These are phyloP conservation scores for Ylistrum balloti DNA, from an alignment of 1,140 invertebrate species.

Conservation along the genomic window DNA sequence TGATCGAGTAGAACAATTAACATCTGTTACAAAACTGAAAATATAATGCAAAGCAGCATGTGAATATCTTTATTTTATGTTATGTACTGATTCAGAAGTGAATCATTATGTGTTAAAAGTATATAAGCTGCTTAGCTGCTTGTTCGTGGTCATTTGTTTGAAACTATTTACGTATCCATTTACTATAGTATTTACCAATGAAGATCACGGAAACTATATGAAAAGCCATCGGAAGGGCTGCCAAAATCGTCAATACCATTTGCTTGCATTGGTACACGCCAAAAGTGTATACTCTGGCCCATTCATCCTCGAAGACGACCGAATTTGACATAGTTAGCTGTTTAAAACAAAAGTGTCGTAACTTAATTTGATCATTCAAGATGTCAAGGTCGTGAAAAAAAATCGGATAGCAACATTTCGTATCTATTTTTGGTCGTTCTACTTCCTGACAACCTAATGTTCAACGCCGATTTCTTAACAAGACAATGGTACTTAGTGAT, in stretches of 20 bases:
- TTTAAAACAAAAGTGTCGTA: no score
- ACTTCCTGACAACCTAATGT: no score
- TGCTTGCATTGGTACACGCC: background rate
- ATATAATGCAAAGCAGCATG: background rate
- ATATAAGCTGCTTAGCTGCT: background rate
- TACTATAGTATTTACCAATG: background rate
- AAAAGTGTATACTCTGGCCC: background rate
- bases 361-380: no score
- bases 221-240: constrained; percentile 28
- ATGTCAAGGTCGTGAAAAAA: no score
- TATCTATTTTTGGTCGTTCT: no score
- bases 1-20: background rate
- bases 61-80: background rate
- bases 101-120: background rate
- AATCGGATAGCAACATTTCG: no score
- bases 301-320: background rate
- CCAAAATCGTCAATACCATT: background rate
- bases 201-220: constrained; percentile 41
- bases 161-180: no score
- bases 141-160: background rate
- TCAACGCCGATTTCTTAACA: no score
- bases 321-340: no score
- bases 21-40: background rate
- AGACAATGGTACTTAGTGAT: no score
- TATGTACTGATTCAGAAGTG: background rate